phyloP scores from a whole-genome alignment of 2,113 vertebrate genomes.

The Smithornis capensis region DNA sequence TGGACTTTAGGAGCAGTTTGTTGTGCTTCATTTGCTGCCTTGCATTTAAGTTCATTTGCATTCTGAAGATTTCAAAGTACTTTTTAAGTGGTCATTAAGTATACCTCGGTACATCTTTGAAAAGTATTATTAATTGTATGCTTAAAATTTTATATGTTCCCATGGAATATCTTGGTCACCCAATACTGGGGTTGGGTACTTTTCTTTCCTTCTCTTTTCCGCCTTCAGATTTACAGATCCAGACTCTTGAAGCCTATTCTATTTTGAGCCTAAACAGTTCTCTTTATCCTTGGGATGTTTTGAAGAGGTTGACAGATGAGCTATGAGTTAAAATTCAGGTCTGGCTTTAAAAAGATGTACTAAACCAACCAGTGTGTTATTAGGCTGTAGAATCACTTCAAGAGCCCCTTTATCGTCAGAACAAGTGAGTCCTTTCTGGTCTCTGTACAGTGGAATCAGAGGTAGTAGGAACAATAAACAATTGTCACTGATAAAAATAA shows the following conservation, averaged over 20 bases:
- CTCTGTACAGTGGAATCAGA: neutral
- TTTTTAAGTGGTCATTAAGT: neutral
- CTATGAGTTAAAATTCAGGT: neutral
- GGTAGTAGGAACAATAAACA: neutral
- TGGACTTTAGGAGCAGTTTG: neutral
- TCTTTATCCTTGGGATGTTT: neutral
- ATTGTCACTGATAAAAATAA: neutral
- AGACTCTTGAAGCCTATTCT: neutral
- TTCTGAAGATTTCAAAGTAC: neutral
- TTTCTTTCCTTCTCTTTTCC: neutral
- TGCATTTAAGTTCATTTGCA: neutral
- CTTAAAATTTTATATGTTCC: neutral
- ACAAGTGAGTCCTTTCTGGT: neutral
- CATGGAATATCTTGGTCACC: neutral
- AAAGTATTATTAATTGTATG: neutral
- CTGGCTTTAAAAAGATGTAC: neutral
- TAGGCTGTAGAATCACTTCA: neutral
- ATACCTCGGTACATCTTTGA: neutral
- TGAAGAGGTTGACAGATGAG: neutral
- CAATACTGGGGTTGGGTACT: neutral
- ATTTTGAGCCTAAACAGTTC: neutral
- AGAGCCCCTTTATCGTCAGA: neutral
- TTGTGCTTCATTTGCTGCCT: constrained; percentile 2
- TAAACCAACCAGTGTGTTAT: neutral
- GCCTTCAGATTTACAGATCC: neutral